Percentiles rank a stretch among this genome's conserved stretches.
phyloP scores from a whole-genome alignment of 2,888 invertebrate genomes.

The Lamellibrachia satsuma region DNA sequence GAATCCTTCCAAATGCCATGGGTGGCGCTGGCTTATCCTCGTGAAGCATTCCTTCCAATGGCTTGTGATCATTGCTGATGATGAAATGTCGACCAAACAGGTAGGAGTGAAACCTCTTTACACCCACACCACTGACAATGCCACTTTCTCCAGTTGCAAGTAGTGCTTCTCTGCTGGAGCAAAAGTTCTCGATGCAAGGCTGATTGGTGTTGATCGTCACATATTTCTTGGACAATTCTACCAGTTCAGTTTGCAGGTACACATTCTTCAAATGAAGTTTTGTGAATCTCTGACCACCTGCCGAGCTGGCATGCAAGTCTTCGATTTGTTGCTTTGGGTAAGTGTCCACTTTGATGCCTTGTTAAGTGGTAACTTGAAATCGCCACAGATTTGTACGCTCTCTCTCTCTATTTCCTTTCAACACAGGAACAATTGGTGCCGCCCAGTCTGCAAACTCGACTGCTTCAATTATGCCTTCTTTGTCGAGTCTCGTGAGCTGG shows the following conservation, averaged over 20 bases:
- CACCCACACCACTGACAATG: slow-evolving; percentile 33
- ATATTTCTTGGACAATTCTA: background rate
- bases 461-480: background rate
- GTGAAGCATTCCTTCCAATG: slow-evolving; percentile 26
- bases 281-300: background rate
- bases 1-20: slow-evolving; percentile 27
- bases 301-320: background rate
- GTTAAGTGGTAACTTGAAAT: background rate
- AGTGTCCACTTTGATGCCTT: background rate
- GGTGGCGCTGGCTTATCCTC: slow-evolving; percentile 23
- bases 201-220: slow-evolving; percentile 26
- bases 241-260: background rate
- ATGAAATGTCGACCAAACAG: slow-evolving; percentile 34
- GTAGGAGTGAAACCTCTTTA: slow-evolving; percentile 37
- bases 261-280: background rate
- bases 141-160: slow-evolving; percentile 38
- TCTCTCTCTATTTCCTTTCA: background rate
- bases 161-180: slow-evolving; percentile 30
- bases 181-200: slow-evolving; percentile 33
- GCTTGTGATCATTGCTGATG: slow-evolving; percentile 30
- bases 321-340: slow-evolving; percentile 14
- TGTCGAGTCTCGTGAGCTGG: background rate
- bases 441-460: slow-evolving; percentile 3
- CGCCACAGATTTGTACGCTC: background rate
- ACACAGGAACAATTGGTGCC: slow-evolving; percentile 2